Percentiles rank a stretch among this genome's conserved stretches.
phyloP scores from a whole-genome alignment of 2,113 vertebrate species.

The Saccopteryx leptura region DNA sequence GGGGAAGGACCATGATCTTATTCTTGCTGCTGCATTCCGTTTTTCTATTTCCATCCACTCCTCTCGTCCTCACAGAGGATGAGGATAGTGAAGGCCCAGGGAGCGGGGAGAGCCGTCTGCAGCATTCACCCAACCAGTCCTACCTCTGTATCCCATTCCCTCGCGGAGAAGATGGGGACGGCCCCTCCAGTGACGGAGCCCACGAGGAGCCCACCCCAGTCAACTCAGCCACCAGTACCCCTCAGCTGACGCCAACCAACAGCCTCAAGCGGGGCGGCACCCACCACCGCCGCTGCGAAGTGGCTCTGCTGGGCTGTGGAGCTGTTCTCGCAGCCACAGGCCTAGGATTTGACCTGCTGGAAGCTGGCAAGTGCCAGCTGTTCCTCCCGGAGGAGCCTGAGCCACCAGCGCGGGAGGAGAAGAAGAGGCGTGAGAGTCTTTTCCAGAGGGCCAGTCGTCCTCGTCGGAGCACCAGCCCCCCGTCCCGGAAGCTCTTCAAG shows the following conservation, averaged over 20 bases:
- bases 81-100: constrained; percentile 92
- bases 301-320: constrained; percentile 95
- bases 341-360: constrained; percentile 94
- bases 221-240: constrained; percentile 91
- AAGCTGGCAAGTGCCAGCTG: constrained; percentile 91
- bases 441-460: constrained; percentile 94
- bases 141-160: constrained; percentile 98
- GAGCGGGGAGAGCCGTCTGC: constrained; percentile 86
- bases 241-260: constrained; percentile 93
- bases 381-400: constrained; percentile 89
- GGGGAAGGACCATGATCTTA: not conserved
- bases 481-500: constrained; percentile 94
- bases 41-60: not conserved
- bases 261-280: constrained; percentile 91
- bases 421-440: constrained; percentile 94
- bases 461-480: constrained; percentile 93
- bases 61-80: constrained; percentile 90
- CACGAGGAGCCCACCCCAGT: constrained; percentile 91
- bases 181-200: constrained; percentile 87
- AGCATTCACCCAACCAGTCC: constrained; percentile 92
- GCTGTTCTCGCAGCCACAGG: constrained; percentile 96
- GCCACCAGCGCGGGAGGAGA: constrained; percentile 89
- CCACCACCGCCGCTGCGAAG: constrained; percentile 93
- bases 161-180: constrained; percentile 91
- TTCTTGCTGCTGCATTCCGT: not conserved